Evolutionary conservation across 2,113 vertebrate species (phyloP).

Genomic region (Actinemys pallida): DNA sequence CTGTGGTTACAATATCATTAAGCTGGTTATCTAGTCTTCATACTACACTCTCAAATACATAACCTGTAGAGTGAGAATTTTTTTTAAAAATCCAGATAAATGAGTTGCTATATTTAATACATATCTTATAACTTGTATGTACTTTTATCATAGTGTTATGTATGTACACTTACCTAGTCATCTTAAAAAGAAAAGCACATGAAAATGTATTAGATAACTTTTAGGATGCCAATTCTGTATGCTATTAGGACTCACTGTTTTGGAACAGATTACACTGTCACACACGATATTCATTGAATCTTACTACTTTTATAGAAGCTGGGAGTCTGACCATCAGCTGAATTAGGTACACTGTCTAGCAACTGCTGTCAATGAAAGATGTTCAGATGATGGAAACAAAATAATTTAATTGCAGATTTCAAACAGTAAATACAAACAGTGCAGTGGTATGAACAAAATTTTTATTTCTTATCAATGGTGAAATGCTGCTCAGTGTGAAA

Average conservation of each 20-base stretch:
- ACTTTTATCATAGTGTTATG: background rate
- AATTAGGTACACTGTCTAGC: background rate
- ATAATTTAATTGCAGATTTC: conserved; percentile 32
- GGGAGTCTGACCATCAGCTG: background rate
- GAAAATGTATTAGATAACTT: conserved; percentile 30
- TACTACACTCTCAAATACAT: conserved; percentile 37
- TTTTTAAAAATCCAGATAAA: conserved; percentile 52
- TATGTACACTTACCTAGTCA: conserved; percentile 37
- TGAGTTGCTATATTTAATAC: conserved; percentile 65
- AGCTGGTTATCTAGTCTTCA: conserved; percentile 24
- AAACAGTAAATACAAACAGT: conserved; percentile 74
- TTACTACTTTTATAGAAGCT: background rate
- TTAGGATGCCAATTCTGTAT: background rate
- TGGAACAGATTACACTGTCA: conserved; percentile 20
- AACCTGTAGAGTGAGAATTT: conserved; percentile 42
- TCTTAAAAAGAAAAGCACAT: conserved; percentile 33
- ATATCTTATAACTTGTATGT: conserved; percentile 32
- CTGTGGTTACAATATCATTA: background rate
- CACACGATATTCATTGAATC: conserved; percentile 5
- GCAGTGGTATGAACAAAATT: conserved; percentile 77
- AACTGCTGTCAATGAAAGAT: background rate
- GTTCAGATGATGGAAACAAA: background rate
- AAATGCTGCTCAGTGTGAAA: conserved; percentile 79
- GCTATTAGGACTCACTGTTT: conserved; percentile 14
- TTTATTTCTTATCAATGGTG: conserved; percentile 82